Base-by-base conservation (phyloP, 2,888 invertebrate species). In the Ganaspis brasiliensis region DNA sequence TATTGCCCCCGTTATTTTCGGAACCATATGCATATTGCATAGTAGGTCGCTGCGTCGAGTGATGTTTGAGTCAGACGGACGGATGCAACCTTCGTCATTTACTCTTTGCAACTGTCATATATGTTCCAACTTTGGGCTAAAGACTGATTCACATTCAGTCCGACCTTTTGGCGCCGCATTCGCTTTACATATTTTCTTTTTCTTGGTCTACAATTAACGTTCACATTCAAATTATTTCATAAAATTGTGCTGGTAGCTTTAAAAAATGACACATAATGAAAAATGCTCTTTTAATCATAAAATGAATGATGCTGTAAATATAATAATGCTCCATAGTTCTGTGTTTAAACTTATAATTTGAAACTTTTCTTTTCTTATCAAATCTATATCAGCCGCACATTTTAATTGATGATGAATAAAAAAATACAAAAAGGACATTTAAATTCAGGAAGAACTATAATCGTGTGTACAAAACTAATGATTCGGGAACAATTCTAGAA, bases 1-100 rank as follows among this genome's bases (percentile, higher is more conserved):
- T 72, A 72, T 72, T 56, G 26, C 72, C 16, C 37, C 52, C 55
- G 72, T 72, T 72, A 72, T 72, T 72, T 52, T 72, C 55, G 56
- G 72, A 72, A 55, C 31, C 52, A 55, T 52, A 52, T 56, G 63
- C 45, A 63, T 63, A 63, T 63, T 63, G 37, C 61, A 37, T 67
- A 45, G 63, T 24, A 45, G 63, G 63, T 24, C 63, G 63, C 24
- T 63, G 21, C 40, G 19, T 24, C 63, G 37, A 40, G 63, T 63
- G 63, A 67, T 37, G 63, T 67, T 67, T 67, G 63, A 67, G 16
- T 21, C 40, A 67, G 63, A 67, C 63, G 14, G 63, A 67, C 63
- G 63, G 63, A 40, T 67, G 24, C 63, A 67, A 67, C 63, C 63
- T 67, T 67, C 63, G 24, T 67, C 40, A 67, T 40, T 40, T 40